Conservation (phyloP, 2,113 vertebrate species). For the Pollimyrus isidori region DNA sequence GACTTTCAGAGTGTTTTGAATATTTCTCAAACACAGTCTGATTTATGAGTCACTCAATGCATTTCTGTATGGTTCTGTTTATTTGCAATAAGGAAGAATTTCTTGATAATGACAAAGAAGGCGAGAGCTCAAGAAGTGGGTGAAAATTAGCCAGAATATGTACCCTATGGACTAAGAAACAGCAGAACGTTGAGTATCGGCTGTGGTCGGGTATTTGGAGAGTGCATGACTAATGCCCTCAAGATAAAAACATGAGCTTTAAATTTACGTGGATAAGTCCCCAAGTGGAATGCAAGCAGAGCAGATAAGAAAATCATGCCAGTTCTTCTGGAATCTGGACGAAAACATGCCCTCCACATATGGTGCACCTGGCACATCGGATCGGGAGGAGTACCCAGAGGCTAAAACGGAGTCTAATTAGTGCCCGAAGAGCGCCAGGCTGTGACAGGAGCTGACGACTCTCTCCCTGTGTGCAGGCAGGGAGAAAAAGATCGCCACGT, state of each 20-base stretch:
- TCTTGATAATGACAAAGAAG: not conserved
- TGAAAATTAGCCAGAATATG: not conserved
- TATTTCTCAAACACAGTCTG: not conserved
- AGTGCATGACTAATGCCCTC: not conserved
- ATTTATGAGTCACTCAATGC: not conserved
- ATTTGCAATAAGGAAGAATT: not conserved
- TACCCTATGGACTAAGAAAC: not conserved
- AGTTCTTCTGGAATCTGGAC: not conserved
- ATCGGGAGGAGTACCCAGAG: not conserved
- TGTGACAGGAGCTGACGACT: not conserved
- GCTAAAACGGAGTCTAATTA: constrained; percentile 14
- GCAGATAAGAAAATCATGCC: no score
- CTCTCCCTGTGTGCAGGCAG: not conserved
- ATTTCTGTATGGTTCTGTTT: not conserved
- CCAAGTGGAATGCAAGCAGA: not conserved
- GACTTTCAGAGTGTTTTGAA: not conserved
- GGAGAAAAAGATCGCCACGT: not conserved
- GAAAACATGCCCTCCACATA: not conserved
- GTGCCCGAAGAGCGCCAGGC: constrained; percentile 6
- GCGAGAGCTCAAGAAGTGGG: not conserved
- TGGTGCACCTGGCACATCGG: not conserved
- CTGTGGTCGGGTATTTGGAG: not conserved
- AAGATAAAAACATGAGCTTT: not conserved
- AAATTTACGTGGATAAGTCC: not conserved
- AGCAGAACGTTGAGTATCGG: not conserved